phyloP scores from a whole-genome alignment of 2,113 vertebrate species.

The Labeo catla region DNA sequence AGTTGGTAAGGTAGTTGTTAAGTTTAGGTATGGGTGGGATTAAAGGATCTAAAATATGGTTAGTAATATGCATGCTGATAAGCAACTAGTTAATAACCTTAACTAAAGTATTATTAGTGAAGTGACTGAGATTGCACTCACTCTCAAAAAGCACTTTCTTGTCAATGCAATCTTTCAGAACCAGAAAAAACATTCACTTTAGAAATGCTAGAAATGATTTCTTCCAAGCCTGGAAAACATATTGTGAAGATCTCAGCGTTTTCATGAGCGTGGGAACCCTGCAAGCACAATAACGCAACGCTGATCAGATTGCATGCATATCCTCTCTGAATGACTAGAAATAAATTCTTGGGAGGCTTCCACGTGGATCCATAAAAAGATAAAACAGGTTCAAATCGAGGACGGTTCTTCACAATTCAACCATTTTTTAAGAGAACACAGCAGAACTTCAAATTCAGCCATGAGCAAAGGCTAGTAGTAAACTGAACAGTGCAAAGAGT shows the following conservation, averaged over 20 bases:
- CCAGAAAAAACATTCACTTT: not conserved
- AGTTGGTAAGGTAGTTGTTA: not conserved
- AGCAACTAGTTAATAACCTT: not conserved
- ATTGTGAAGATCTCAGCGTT: not conserved
- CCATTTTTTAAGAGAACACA: not conserved
- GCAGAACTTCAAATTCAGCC: not conserved
- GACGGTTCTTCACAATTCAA: not conserved
- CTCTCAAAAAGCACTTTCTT: not conserved
- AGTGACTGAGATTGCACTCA: not conserved
- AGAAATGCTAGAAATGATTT: not conserved
- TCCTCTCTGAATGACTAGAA: not conserved
- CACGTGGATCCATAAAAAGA: not conserved
- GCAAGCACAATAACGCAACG: not conserved
- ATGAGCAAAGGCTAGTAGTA: not conserved
- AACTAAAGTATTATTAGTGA: not conserved
- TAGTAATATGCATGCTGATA: not conserved
- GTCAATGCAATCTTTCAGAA: not conserved
- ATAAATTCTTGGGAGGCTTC: not conserved
- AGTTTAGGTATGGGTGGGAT: not conserved
- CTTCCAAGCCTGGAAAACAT: not conserved
- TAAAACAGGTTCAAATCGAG: not conserved
- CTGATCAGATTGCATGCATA: not conserved
- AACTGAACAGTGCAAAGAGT: slow-evolving; percentile 27
- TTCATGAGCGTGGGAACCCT: not conserved
- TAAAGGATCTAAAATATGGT: no score